These are phyloP conservation scores for Eriosoma lanigerum DNA, from an alignment of 1,140 invertebrate genomes.

Conservation along the genomic window DNA sequence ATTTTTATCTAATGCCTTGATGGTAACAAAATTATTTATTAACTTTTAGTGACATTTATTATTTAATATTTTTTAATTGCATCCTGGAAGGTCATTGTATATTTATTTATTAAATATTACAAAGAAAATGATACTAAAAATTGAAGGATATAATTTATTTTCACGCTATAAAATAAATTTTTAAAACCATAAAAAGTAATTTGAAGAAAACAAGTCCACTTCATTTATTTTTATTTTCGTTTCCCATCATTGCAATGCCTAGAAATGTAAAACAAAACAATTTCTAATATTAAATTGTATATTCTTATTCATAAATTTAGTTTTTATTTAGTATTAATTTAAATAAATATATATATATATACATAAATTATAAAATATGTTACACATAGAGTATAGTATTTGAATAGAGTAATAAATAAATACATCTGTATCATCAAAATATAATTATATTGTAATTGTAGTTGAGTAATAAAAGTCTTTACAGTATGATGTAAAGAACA, in stretches of 20 bases:
- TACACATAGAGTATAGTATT: constrained; percentile 1
- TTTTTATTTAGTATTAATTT: constrained; percentile 38
- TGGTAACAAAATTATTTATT: too few relatives aligned
- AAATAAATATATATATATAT: neutral
- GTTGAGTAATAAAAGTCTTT: constrained; percentile 20
- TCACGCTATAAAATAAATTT: constrained; percentile 3
- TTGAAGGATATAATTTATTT: too few relatives aligned
- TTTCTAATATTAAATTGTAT: neutral
- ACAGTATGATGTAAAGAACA: neutral
- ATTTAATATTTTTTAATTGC: too few relatives aligned
- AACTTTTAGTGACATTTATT: too few relatives aligned
- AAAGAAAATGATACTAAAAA: too few relatives aligned
- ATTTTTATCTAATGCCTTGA: too few relatives aligned
- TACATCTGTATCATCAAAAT: neutral
- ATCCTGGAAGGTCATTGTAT: too few relatives aligned
- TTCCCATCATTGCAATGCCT: constrained; percentile 42
- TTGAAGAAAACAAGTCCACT: constrained; percentile 3
- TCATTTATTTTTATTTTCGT: constrained; percentile 43
- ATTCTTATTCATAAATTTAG: neutral
- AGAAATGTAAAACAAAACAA: constrained; percentile 44
- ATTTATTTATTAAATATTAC: too few relatives aligned
- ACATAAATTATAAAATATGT: constrained; percentile 8
- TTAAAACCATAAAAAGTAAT: constrained; percentile 10
- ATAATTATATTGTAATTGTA: neutral
- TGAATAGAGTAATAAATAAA: neutral